Base-by-base conservation (phyloP, 1,140 invertebrate genomes). In the Drosophila ogumai region DNA sequence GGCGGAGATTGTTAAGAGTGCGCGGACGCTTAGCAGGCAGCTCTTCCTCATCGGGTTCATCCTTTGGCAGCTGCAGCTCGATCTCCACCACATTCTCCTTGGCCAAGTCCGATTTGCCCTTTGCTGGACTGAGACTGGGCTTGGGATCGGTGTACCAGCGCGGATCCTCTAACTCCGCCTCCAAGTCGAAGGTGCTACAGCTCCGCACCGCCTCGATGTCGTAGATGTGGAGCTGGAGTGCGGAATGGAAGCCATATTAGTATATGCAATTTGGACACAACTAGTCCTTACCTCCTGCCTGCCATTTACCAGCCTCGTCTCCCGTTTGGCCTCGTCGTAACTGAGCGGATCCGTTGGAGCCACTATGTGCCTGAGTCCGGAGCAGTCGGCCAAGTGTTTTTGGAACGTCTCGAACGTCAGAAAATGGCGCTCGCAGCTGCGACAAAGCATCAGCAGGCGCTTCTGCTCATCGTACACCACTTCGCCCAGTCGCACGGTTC, bases 141-240 rank as follows among this genome's bases (percentile, higher is more conserved):
- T 38, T 41, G 6, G 13, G 52, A 1, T 90, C 75, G 25, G 65
- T 77, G 41, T 91, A 91, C 90, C 90, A 91, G 19, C 90, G 86
- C 15, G 90, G 90, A 77, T 91, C 74, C 49, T 90, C 81, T 10
- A 91, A 69, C 22, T 91, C 90, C 0, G 82, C 79, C 12, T 90
- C 79, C 66, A 80, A 86, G 46, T 91, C 85, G 2, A 91, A 74
- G 6, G 40, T 43, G 6, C 12, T 76, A 0, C 38, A 8, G 22
- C 15, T 59, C 3, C 31, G 59, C 6, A 90, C 75, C 2, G 60
- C 81, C 1, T 82, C 60, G 12, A 84, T 73, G 31, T 90, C 79
- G 31, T 90, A 90, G 19, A 90, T 90, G 9, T 57, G 47, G 3
- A 90, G 44, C 85, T 90, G 32, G 0, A 60, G 46, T 6, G 13